A percentile compares a stretch with the other conserved stretches of the same genome.
Conservation (phyloP, 2,888 invertebrate species). For the Timema cristinae region DNA sequence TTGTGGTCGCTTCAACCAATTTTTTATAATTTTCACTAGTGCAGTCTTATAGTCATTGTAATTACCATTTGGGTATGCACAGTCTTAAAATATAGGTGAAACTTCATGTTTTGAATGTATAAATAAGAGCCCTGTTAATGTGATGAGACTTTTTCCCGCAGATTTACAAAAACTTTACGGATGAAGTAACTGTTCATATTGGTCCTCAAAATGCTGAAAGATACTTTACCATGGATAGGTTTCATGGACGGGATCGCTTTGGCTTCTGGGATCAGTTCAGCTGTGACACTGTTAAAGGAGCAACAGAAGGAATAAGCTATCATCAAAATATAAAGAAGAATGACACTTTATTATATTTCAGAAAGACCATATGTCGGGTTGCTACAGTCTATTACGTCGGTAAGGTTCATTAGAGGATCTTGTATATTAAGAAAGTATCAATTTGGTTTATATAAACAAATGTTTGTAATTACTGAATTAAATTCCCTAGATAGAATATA, state of each 20-base stretch:
- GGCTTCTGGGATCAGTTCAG: constrained; percentile 55
- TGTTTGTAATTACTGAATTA: too few species aligned
- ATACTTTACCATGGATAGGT: constrained; percentile 60
- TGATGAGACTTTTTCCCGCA: constrained; percentile 40
- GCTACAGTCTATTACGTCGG: constrained; percentile 55
- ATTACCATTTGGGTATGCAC: background rate
- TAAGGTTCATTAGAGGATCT: constrained; percentile 37
- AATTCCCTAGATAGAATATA: too few species aligned
- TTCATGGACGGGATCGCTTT: constrained; percentile 52
- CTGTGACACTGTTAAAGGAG: constrained; percentile 55
- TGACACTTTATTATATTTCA: constrained; percentile 58
- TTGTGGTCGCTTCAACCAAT: too few species aligned
- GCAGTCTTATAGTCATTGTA: background rate
- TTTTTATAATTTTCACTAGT: too few species aligned
- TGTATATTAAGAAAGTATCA: too few species aligned
- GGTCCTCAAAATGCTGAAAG: constrained; percentile 54
- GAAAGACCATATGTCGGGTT: constrained; percentile 63
- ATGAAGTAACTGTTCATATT: constrained; percentile 59
- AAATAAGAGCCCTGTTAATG: background rate
- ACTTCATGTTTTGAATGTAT: background rate
- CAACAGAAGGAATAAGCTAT: constrained; percentile 62
- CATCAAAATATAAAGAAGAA: constrained; percentile 56
- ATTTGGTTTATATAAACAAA: too few species aligned
- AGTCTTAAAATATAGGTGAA: background rate
- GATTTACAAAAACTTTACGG: constrained; percentile 59